Conservation (phyloP, 2,797 vertebrate species). For the Champsocephalus esox region DNA sequence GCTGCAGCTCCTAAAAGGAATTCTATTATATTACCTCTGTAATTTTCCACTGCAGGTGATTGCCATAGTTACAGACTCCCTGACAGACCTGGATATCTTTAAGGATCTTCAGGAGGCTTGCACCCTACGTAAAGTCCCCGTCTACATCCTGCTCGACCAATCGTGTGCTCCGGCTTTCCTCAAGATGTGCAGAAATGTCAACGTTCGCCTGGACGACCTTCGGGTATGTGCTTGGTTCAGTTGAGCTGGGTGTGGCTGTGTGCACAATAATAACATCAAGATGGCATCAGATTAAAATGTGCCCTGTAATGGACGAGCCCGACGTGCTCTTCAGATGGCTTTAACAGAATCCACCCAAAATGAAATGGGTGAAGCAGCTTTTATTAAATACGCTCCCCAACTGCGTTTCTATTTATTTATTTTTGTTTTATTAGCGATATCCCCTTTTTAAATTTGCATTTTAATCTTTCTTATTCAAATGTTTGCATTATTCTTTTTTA, state of each 20-base stretch:
- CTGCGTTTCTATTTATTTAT: no score
- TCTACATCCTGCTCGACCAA: constrained; percentile 95
- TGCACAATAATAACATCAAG: constrained; percentile 24
- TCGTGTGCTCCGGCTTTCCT: constrained; percentile 88
- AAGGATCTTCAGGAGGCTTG: constrained; percentile 93
- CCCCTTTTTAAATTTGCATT: no score
- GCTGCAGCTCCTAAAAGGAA: constrained; percentile 61
- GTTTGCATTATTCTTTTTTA: no score
- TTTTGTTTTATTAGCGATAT: no score
- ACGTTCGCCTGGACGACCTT: constrained; percentile 89
- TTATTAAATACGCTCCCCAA: no score
- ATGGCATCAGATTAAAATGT: constrained; percentile 30
- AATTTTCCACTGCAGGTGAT: constrained; percentile 90
- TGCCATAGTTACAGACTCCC: constrained; percentile 95
- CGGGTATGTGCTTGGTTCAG: constrained; percentile 81
- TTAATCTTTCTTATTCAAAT: no score
- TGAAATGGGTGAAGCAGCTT: no score
- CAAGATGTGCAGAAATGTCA: constrained; percentile 92
- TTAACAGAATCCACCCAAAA: no score
- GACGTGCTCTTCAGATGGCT: no score
- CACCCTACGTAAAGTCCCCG: constrained; percentile 86
- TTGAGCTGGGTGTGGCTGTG: constrained; percentile 53
- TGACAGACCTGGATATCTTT: constrained; percentile 97
- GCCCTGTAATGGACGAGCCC: neutral
- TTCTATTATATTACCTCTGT: constrained; percentile 71